phyloP scores from a whole-genome alignment of 92 coral and sea anemone species.

The Montipora capitata region DNA sequence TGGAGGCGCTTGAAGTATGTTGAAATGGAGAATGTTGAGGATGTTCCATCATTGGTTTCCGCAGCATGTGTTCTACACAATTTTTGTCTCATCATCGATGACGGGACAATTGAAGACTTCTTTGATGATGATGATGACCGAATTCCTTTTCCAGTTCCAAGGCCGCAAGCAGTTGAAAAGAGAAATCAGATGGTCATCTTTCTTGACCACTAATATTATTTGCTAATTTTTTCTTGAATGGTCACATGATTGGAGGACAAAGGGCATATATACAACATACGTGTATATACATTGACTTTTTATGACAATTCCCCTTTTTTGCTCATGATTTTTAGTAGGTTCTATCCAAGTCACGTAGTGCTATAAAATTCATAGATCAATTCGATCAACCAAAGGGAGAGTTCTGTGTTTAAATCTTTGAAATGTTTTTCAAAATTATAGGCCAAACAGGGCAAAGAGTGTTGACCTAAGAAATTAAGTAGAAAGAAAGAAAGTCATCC shows the following conservation, averaged over 20 bases:
- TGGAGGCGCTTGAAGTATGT: conserved; percentile 24
- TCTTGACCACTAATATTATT: conserved; percentile 1
- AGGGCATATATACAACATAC: conserved; percentile 10
- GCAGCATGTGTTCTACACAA: conserved; percentile 74
- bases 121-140: conserved; percentile 30
- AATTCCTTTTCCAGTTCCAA: neutral
- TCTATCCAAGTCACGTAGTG: too few relatives aligned
- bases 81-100: conserved; percentile 45
- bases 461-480: conserved; percentile 5
- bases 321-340: too few relatives aligned
- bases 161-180: conserved; percentile 44
- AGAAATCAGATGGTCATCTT: conserved; percentile 37
- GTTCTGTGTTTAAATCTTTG: conserved; percentile 12
- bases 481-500: conserved; percentile 10
- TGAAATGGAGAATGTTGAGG: conserved; percentile 45
- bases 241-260: conserved; percentile 8
- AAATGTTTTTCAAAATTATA: conserved; percentile 11
- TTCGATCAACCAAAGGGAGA: too few relatives aligned
- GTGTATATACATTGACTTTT: too few relatives aligned
- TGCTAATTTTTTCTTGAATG: neutral
- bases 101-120: conserved; percentile 54
- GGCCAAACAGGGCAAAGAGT: conserved; percentile 15
- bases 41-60: conserved; percentile 36
- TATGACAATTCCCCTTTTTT: too few relatives aligned
- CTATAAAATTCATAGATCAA: too few relatives aligned